Percentiles rank a stretch among this genome's conserved stretches.
These are phyloP conservation scores for Kryptopterus vitreolus DNA, from an alignment of 2,797 vertebrate species.

Conservation along the genomic window DNA sequence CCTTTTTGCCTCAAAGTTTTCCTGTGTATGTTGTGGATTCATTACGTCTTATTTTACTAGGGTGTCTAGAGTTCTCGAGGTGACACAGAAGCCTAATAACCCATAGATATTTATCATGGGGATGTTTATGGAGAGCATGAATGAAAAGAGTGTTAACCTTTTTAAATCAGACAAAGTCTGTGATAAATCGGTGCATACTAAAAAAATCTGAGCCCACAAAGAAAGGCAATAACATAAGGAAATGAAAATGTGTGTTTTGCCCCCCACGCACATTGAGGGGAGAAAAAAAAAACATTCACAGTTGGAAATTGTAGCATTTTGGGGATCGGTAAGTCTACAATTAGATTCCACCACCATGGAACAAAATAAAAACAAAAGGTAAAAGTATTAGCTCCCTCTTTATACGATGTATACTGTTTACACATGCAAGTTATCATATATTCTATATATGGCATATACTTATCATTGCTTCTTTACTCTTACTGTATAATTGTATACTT, in stretches of 20 bases:
- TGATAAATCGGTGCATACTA: not conserved
- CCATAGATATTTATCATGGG: not conserved
- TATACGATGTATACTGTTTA: too few species aligned
- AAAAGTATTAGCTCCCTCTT: too few species aligned
- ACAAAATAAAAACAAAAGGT: constrained; percentile 3
- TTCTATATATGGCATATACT: too few species aligned
- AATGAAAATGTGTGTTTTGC: not conserved
- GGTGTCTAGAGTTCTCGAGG: not conserved
- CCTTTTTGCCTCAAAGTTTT: not conserved
- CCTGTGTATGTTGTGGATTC: not conserved
- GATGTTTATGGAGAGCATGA: not conserved
- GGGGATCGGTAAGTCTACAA: constrained; percentile 11
- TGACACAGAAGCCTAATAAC: not conserved
- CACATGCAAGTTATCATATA: too few species aligned
- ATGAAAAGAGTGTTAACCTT: not conserved
- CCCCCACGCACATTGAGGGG: not conserved
- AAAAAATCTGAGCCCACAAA: not conserved
- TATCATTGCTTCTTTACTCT: too few species aligned
- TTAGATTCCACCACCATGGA: constrained; percentile 16
- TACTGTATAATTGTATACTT: too few species aligned
- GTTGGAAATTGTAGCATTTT: constrained; percentile 13
- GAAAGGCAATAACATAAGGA: not conserved
- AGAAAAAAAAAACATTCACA: not conserved
- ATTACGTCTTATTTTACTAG: not conserved
- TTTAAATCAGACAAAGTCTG: not conserved